Conservation (phyloP, 2,797 vertebrate genomes). For the Sebastes cheni region DNA sequence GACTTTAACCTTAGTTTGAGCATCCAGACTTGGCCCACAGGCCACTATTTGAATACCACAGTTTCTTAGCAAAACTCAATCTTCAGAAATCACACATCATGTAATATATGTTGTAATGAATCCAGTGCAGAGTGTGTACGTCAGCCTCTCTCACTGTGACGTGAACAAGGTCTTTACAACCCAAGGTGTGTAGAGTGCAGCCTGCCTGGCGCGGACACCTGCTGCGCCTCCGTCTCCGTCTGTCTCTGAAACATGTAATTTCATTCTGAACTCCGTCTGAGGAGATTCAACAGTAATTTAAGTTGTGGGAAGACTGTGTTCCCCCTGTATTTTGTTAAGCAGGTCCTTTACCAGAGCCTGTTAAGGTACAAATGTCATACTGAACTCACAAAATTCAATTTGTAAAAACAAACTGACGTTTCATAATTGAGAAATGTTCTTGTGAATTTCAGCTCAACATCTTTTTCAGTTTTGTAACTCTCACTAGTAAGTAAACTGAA, state of each 20-base stretch:
- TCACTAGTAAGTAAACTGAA: neutral
- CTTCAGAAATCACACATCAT: neutral
- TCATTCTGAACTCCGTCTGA: slow-evolving; percentile 5
- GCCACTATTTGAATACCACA: neutral
- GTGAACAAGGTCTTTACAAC: neutral
- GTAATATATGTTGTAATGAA: neutral
- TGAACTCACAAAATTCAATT: slow-evolving; percentile 15
- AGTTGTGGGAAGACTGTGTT: neutral
- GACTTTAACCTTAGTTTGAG: neutral
- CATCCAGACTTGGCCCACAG: neutral
- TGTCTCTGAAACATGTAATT: slow-evolving; percentile 15
- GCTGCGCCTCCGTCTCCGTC: slow-evolving; percentile 2
- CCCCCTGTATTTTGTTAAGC: neutral
- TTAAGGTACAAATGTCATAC: neutral
- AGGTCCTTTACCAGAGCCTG: neutral
- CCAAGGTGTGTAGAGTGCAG: neutral
- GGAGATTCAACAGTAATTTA: neutral
- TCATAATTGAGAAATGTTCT: slow-evolving; percentile 1
- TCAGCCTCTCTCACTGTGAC: slow-evolving; percentile 1
- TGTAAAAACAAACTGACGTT: slow-evolving; percentile 6
- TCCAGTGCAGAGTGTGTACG: neutral
- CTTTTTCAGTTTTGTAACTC: slow-evolving; percentile 5
- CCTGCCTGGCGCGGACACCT: neutral
- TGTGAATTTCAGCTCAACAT: neutral
- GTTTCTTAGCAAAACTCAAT: neutral